Conservation (phyloP, 2,797 vertebrate genomes). For the Mormyrops attenuatus region DNA sequence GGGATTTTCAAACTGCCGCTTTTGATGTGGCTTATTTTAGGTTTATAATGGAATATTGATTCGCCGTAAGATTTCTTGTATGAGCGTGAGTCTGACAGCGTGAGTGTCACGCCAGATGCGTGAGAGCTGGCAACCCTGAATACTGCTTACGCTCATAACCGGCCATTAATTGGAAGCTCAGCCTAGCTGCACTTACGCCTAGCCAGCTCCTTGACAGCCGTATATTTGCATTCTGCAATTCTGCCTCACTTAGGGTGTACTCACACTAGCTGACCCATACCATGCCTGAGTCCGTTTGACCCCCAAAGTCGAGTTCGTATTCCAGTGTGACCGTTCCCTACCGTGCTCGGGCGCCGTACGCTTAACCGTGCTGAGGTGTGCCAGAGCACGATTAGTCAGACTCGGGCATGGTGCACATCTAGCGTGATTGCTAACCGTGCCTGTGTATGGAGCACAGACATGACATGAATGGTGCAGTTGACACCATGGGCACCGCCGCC, state of each 20-base stretch:
- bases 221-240: background rate
- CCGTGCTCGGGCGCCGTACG: background rate
- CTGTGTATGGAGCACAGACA: background rate
- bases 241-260: background rate
- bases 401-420: background rate
- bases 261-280: background rate
- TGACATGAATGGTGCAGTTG: background rate
- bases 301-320: background rate
- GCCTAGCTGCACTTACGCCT: background rate
- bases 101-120: background rate
- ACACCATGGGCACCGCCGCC: background rate
- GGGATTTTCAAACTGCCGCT: background rate
- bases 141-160: background rate
- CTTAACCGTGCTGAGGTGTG: background rate
- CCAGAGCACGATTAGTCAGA: background rate
- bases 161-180: background rate
- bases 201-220: background rate
- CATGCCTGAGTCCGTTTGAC: background rate
- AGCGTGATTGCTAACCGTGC: background rate
- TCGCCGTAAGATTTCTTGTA: background rate
- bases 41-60: background rate
- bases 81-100: background rate
- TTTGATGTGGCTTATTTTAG: background rate
- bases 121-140: background rate
- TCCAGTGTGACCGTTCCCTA: background rate